These are phyloP conservation scores for Pammene aurita DNA, from an alignment of 2,888 invertebrate species.

Conservation along the genomic window DNA sequence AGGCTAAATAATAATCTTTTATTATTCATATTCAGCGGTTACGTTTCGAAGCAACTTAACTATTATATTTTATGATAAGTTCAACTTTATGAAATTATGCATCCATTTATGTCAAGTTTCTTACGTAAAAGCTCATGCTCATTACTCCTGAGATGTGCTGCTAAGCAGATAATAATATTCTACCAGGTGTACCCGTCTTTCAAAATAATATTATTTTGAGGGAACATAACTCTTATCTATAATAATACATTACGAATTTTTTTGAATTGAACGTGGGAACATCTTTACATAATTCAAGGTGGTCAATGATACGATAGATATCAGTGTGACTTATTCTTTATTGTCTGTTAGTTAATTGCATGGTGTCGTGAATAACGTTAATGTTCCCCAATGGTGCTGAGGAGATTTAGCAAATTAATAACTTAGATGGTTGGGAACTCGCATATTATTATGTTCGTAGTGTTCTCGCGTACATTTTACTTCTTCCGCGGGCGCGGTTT, in stretches of 20 bases:
- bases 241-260: conserved; percentile 37
- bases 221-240: conserved; percentile 19
- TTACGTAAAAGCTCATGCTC: background rate
- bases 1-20: conserved; percentile 45
- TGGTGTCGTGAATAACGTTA: conserved; percentile 48
- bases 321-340: conserved; percentile 55
- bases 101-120: background rate
- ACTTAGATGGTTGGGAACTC: background rate
- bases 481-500: too few relatives aligned
- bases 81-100: conserved; percentile 6
- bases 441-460: too few relatives aligned
- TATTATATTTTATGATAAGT: conserved; percentile 12
- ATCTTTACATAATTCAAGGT: conserved; percentile 51
- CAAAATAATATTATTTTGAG: conserved; percentile 29
- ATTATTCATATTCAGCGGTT: conserved; percentile 18
- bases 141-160: background rate
- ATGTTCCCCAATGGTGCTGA: conserved; percentile 44
- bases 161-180: background rate
- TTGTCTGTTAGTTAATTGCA: conserved; percentile 55
- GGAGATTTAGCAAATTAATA: background rate
- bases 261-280: conserved; percentile 36
- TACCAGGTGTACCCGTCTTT: background rate
- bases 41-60: conserved; percentile 12
- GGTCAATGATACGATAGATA: conserved; percentile 53
- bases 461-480: too few relatives aligned